Base-by-base conservation (phyloP, 2,888 invertebrate genomes). In the Drosophila yooni region DNA sequence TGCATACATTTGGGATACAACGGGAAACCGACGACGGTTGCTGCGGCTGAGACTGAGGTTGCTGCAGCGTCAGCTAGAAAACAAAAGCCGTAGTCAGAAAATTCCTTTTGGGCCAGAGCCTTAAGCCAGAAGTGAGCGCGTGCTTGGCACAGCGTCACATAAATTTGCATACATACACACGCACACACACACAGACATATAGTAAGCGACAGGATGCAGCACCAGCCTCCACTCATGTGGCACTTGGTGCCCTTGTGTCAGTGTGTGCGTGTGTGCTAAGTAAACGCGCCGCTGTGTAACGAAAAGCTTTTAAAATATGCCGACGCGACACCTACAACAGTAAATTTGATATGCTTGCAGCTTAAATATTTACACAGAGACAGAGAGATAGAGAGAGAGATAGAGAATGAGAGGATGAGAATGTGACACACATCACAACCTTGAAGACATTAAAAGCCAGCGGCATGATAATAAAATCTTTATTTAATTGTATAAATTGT, bases 241-340 rank as follows among this genome's bases (percentile, higher is more conserved):
- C 60, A 56, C 53, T 33, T n/a, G 7, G 18, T 69, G 60, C 34
- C 50, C 62, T 52, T 75, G 74, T 74, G 38, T n/a, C 27, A 29
- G 15, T 43, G 43, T 57, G 21, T 43, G 40, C 29, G 40, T 51
- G 50, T 51, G 62, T 79, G 77, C 76, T 82, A 84, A 90, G 90
- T 84, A 90, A 90, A 90, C 89, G 77, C 64, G 57, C 31, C 57
- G 54, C 69, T 79, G 83, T 86, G 76, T 79, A 91, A 85, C 83
- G 83, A 90, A 88, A 89, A 86, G 91, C 91, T 91, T 91, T 91
- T 91, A 90, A 91, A 91, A 91, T 91, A 91, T 91, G 90, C 91
- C 90, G 91, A 91, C 91, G 90, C 91, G 83, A 91, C 90, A 91
- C 91, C 91, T 91, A 81, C 81, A 72, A 69, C 77, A 82, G 87